phyloP scores from a whole-genome alignment of 2,888 invertebrate genomes.

The Fragum sueziense region DNA sequence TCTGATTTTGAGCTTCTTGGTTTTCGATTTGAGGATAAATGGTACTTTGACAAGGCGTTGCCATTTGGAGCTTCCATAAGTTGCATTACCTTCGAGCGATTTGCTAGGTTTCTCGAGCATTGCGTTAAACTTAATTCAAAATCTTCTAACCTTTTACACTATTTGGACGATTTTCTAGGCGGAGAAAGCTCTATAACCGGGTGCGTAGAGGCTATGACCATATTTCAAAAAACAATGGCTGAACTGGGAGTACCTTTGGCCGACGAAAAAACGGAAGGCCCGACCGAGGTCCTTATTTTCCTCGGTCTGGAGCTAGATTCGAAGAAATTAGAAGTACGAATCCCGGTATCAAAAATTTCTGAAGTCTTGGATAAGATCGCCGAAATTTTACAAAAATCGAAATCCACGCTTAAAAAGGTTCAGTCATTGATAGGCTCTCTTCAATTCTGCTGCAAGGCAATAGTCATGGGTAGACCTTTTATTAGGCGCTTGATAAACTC shows the following conservation, averaged over 20 bases:
- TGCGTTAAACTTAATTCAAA: neutral
- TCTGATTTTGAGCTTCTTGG: neutral
- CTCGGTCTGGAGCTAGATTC: neutral
- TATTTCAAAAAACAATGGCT: neutral
- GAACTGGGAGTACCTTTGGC: neutral
- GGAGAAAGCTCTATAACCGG: neutral
- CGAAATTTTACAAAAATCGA: neutral
- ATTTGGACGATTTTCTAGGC: neutral
- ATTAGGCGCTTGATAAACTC: neutral
- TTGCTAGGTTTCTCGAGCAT: neutral
- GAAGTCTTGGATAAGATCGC: neutral
- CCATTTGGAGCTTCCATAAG: neutral
- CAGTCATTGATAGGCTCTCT: neutral
- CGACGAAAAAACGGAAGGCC: neutral
- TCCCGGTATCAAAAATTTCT: neutral
- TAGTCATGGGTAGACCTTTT: neutral
- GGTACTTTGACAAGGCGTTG: neutral
- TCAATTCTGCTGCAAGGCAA: neutral
- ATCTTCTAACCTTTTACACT: neutral
- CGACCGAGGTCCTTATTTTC: neutral
- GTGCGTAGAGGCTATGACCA: neutral
- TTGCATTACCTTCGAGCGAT: neutral
- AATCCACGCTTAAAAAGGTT: neutral
- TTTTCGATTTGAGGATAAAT: neutral
- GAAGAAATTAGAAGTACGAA: neutral